phyloP scores from a whole-genome alignment of 2,113 vertebrate genomes.

The Gadus macrocephalus region DNA sequence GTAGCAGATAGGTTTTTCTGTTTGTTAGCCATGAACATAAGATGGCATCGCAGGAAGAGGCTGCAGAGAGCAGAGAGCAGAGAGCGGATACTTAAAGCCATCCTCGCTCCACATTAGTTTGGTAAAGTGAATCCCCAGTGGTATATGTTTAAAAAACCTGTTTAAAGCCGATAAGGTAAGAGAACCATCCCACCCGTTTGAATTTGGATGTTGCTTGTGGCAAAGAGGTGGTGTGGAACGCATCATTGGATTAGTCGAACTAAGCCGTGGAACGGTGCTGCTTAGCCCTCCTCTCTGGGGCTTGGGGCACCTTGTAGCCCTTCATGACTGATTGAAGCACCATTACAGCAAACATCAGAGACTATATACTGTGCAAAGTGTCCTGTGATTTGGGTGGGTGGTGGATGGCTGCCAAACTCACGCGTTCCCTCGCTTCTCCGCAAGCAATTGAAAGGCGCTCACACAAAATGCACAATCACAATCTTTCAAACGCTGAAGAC shows the following conservation, averaged over 20 bases:
- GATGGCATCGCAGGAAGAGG: neutral
- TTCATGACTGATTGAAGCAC: slow-evolving; percentile 14
- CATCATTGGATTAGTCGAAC: slow-evolving; percentile 21
- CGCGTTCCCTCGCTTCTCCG: too few species aligned
- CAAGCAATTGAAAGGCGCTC: too few species aligned
- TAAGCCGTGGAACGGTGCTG: slow-evolving; percentile 20
- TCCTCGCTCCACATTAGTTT: too few species aligned
- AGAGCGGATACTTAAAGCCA: too few species aligned
- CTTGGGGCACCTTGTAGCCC: slow-evolving; percentile 14
- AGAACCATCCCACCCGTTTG: slow-evolving; percentile 13
- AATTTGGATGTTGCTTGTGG: slow-evolving; percentile 7
- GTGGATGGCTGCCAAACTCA: too few species aligned
- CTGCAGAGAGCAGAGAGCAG: too few species aligned
- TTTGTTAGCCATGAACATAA: neutral
- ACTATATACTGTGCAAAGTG: too few species aligned
- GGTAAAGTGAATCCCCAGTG: neutral
- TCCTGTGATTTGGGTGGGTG: too few species aligned
- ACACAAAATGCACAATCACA: too few species aligned
- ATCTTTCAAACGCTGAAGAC: too few species aligned
- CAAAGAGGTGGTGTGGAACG: slow-evolving; percentile 1
- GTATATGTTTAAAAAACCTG: neutral
- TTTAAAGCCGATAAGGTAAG: slow-evolving; percentile 1
- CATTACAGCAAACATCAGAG: neutral
- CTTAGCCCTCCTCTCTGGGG: slow-evolving; percentile 36
- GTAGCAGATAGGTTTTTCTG: neutral